These are phyloP conservation scores for Sialia sialis DNA, from an alignment of 2,113 vertebrate genomes.

Conservation along the genomic window DNA sequence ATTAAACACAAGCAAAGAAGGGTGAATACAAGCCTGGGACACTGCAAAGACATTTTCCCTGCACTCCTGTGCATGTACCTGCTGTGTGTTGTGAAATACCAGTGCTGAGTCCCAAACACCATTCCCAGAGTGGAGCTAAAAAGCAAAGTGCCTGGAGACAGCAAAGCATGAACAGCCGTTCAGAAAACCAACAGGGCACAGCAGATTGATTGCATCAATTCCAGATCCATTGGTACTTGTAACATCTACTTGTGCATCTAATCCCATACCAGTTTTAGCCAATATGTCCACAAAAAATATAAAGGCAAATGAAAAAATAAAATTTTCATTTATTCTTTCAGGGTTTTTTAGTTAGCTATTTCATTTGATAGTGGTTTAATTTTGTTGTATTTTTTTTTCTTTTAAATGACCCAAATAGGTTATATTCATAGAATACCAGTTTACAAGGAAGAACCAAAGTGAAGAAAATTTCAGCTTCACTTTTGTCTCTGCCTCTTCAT, in stretches of 20 bases:
- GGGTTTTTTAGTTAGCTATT: rapidly evolving
- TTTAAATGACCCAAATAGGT: not conserved
- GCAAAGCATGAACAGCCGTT: not conserved
- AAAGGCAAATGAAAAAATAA: not conserved
- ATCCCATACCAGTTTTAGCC: not conserved
- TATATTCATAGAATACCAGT: not conserved
- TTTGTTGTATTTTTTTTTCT: not conserved
- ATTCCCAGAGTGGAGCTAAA: not conserved
- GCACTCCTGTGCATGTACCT: not conserved
- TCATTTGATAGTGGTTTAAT: not conserved
- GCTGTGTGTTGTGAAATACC: not conserved
- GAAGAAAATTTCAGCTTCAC: not conserved
- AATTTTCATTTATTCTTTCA: not conserved
- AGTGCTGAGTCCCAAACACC: rapidly evolving
- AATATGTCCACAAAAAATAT: not conserved
- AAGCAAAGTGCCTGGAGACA: not conserved
- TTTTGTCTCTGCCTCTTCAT: not conserved
- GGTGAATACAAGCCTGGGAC: rapidly evolving
- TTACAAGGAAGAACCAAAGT: not conserved
- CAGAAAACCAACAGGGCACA: rapidly evolving
- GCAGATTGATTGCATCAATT: not conserved
- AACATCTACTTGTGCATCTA: not conserved
- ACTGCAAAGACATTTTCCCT: not conserved
- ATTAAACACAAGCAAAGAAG: not conserved
- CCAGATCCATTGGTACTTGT: not conserved